Evolutionary conservation across 2,888 invertebrate species (phyloP), one percentile per base, ranked within the genome.

Genomic region (Laspeyria flexula): DNA sequence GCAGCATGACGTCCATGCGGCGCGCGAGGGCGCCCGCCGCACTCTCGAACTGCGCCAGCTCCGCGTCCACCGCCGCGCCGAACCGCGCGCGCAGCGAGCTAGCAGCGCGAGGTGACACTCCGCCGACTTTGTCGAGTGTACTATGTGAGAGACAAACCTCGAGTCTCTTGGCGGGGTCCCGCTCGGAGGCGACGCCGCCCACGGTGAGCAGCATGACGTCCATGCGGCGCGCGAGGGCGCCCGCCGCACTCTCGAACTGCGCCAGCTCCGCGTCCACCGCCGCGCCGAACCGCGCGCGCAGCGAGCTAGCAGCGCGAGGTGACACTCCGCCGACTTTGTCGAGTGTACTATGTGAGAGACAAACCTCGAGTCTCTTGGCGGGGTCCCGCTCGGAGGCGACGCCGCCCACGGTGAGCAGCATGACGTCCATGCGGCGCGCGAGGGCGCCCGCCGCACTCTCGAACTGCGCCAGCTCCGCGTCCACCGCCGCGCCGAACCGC

Each of bases 101-200:
- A n/a, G n/a, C 50, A 57, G 46, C 30, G 30, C 12, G n/a, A 0
- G 30, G 11, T 0, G 30, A 3, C 30, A 18, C 18, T 18, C 18
- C 3, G 11, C 30, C 11, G 27, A n/a, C n/a, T n/a, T n/a, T n/a
- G n/a, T n/a, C n/a, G n/a, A n/a, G n/a, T n/a, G n/a, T n/a, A n/a
- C n/a, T n/a, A n/a, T n/a, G n/a, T n/a, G n/a, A n/a, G n/a, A n/a
- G n/a, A 29, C 12, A 1, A 1, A 31, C 35, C 93, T 95, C 95
- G n/a, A 94, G 88, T 18, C 95, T 82, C 80, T 93, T 94, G 44
- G 92, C 86, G 30, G 94, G 94, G 83, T 95, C 95, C 31, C 41
- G 30, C 3, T 49, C 34, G 15, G 9, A 18, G 7, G 15, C 3
- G 18, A 11, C 47, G 23, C 60, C 27, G 50, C 45, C 42, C 11